Evolutionary conservation across 2,113 vertebrate genomes (phyloP).

Genomic region (Thinocorus orbignyianus): DNA sequence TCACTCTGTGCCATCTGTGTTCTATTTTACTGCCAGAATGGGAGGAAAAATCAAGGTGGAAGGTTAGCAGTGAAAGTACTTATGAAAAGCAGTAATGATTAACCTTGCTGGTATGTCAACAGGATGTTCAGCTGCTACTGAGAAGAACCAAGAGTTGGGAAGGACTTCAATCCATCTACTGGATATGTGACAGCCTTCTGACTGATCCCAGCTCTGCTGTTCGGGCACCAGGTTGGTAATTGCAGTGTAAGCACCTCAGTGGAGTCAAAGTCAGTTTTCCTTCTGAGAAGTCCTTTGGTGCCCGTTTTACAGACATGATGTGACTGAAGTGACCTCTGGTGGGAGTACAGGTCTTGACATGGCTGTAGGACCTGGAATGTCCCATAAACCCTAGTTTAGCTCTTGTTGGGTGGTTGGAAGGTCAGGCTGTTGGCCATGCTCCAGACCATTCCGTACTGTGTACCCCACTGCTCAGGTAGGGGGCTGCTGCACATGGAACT

Average conservation of each 20-base stretch:
- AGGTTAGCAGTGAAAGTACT: neutral
- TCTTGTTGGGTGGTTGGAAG: neutral
- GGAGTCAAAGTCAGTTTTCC: neutral
- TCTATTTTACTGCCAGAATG: neutral
- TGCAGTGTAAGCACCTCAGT: neutral
- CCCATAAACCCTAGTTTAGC: neutral
- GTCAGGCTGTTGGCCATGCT: neutral
- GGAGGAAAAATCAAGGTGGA: neutral
- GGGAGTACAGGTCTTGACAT: neutral
- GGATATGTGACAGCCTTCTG: neutral
- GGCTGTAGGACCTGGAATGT: neutral
- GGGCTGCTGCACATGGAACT: neutral
- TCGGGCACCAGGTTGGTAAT: neutral
- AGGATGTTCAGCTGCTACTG: neutral
- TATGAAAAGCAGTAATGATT: neutral
- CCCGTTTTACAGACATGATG: neutral
- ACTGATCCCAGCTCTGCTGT: neutral
- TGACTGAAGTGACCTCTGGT: neutral
- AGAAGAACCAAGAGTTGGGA: neutral
- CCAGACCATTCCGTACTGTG: neutral
- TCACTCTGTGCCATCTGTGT: slow-evolving; percentile 44
- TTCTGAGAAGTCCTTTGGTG: neutral
- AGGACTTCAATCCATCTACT: neutral
- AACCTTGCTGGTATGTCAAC: neutral
- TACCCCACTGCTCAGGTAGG: rapidly evolving